Percentiles rank a stretch among this genome's conserved stretches.
Conservation (phyloP, 2,888 invertebrate genomes). For the Candidula unifasciata region DNA sequence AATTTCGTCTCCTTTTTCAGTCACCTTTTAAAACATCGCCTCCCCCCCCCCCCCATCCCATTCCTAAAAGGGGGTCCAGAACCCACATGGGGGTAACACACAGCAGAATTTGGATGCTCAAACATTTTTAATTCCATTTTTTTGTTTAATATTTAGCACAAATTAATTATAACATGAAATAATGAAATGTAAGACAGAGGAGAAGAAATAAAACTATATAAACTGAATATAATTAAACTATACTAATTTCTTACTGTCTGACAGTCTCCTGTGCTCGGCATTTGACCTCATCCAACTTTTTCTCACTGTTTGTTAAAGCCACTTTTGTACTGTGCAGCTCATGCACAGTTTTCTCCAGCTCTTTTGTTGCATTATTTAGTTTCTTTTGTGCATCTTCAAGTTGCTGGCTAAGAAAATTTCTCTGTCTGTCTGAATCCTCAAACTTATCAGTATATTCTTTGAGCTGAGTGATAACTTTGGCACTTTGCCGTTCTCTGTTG, state of each 20-base stretch:
- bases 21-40: too few relatives aligned
- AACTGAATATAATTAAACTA: neutral
- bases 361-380: slow-evolving; percentile 65
- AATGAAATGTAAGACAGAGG: neutral
- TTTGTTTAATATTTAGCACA: neutral
- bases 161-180: neutral
- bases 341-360: slow-evolving; percentile 67
- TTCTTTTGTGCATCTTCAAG: slow-evolving; percentile 69
- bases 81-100: too few relatives aligned
- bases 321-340: slow-evolving; percentile 69
- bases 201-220: neutral
- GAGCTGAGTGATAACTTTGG: slow-evolving; percentile 70
- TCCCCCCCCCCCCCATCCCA: too few relatives aligned
- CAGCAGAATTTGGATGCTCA: too few relatives aligned
- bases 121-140: too few relatives aligned
- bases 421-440: slow-evolving; percentile 70
- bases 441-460: slow-evolving; percentile 71
- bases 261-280: slow-evolving; percentile 75
- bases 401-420: slow-evolving; percentile 64
- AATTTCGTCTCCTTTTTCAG: too few relatives aligned
- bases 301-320: slow-evolving; percentile 68
- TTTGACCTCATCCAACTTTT: slow-evolving; percentile 74
- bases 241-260: slow-evolving; percentile 69
- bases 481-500: slow-evolving; percentile 69
- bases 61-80: too few relatives aligned